A percentile compares a stretch with the other conserved stretches of the same genome.
Conservation (phyloP, 2,888 invertebrate genomes). For the Aphodius sticticus region DNA sequence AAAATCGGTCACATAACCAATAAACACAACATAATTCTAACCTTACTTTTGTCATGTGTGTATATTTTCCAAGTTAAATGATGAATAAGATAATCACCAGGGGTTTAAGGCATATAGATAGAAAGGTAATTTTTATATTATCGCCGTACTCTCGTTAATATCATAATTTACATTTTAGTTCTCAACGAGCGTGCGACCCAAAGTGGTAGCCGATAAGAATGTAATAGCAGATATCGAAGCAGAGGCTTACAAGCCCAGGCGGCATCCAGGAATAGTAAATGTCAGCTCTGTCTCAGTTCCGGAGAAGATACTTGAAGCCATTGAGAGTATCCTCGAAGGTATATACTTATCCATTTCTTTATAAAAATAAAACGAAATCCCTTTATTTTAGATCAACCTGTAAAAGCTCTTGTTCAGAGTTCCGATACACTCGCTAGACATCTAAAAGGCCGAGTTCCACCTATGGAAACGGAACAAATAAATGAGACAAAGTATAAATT, state of each 20-base stretch:
- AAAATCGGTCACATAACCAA: too few relatives aligned
- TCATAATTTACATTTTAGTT: conserved; percentile 44
- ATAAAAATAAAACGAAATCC: too few relatives aligned
- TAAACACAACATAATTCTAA: not conserved
- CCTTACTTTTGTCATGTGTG: not conserved
- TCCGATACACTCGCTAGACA: conserved; percentile 66
- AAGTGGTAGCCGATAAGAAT: conserved; percentile 63
- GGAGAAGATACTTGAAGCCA: conserved; percentile 65
- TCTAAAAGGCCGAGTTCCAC: conserved; percentile 69
- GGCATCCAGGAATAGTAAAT: conserved; percentile 76
- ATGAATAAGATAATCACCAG: not conserved
- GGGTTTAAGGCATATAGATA: not conserved
- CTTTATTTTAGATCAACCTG: conserved; percentile 62
- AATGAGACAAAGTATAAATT: conserved; percentile 60
- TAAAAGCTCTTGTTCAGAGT: conserved; percentile 65
- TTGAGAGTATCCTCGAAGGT: conserved; percentile 64
- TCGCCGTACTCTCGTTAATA: not conserved
- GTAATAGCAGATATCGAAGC: conserved; percentile 64
- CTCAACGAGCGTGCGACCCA: conserved; percentile 49
- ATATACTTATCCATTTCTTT: conserved; percentile 31
- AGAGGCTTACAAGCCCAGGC: conserved; percentile 68
- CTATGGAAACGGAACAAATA: conserved; percentile 68
- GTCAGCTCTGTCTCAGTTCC: conserved; percentile 67
- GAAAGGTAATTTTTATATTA: not conserved
- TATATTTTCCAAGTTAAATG: not conserved